Evolutionary conservation across 2,113 vertebrate species (phyloP), one percentile per base, ranked within the genome.

Genomic region (Cryptotis parvus): DNA sequence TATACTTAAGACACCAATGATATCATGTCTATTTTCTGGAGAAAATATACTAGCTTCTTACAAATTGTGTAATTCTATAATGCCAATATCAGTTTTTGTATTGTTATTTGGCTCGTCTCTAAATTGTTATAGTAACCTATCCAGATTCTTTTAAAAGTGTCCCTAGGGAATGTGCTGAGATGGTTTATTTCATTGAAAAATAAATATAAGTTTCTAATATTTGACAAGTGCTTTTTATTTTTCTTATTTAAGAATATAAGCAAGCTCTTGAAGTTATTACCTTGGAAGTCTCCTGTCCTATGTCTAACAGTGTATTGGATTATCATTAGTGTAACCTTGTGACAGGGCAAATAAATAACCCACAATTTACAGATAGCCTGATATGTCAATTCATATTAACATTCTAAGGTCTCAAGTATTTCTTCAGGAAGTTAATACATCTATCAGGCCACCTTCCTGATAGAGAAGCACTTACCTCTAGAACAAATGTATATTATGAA

Each of bases 321-420:
- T 84, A 80, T 70, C 65, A 93, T 70, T 81, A 85, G 4, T 22
- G 0, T 65, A 55, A 7, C 92, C 31, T 70, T 73, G 8, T 12
- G 69, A 39, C 3, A 41, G 27, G 20, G 58, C 37, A 20, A 26
- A 27, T 72, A 88, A 18, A 70, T 72, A 2, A 24, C 11, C 31
- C 31, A 66, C 2, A 72, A 27, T 70, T 66, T 81, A 78, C 0
- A 82, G 24, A 84, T 4, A 91, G 16, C 7, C 10, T 68, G 20
- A 87, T 87, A 24, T 70, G 84, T 7, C 41, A 70, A 95, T 89
- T 92, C 27, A 33, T 33, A 74, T 43, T 80, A 77, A 88, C 90
- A 31, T 29, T 85, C 45, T 77, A 93, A 87, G 5, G 12, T 74
- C 18, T 86, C 72, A 89, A 76, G n/a, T 69, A 65, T 43, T 43